Percentiles rank a stretch among this genome's conserved stretches.
Evolutionary conservation across 2,888 invertebrate genomes (phyloP).

Genomic region (Bruchidius siliquastri): DNA sequence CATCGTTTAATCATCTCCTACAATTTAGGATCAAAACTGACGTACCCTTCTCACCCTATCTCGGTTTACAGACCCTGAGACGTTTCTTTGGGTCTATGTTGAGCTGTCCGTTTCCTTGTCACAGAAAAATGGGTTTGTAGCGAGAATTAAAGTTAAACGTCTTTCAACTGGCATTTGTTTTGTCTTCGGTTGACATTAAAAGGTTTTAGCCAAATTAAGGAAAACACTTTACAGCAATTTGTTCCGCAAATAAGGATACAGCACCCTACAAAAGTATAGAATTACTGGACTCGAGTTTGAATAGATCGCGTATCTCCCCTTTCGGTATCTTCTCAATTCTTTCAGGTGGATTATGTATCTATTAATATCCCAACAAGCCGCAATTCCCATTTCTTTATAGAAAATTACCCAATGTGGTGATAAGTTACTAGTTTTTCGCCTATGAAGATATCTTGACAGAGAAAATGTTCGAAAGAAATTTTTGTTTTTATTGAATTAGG

Average conservation of each 20-base stretch:
- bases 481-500: no score
- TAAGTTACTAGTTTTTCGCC: no score
- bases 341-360: neutral
- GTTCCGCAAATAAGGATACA: conserved; percentile 11
- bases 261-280: neutral
- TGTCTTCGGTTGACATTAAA: conserved; percentile 10
- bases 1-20: no score
- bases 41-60: neutral
- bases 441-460: no score
- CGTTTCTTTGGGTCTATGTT: neutral
- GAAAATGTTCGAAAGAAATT: no score
- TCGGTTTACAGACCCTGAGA: neutral
- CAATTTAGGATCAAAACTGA: neutral
- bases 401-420: no score
- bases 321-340: neutral
- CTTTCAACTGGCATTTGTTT: conserved; percentile 9
- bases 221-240: conserved; percentile 12
- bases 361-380: no score
- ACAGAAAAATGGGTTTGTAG: conserved; percentile 3
- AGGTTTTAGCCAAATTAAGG: conserved; percentile 13
- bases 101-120: neutral
- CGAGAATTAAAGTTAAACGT: conserved; percentile 12
- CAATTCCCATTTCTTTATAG: no score
- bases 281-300: neutral
- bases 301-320: neutral